Conservation (phyloP, 2,888 invertebrate species). For the Aporophyla nigra region DNA sequence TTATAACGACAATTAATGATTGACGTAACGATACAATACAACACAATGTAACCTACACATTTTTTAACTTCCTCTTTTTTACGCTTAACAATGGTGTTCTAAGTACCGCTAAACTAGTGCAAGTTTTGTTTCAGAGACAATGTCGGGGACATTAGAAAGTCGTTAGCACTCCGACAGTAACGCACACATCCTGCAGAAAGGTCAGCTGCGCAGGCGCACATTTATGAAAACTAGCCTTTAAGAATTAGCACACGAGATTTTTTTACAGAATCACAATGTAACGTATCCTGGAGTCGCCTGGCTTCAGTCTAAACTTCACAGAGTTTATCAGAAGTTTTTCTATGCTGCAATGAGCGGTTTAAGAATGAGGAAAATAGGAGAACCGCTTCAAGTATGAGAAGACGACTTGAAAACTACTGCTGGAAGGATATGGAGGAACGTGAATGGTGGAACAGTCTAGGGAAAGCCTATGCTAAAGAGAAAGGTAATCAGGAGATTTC, state of each 20-base stretch:
- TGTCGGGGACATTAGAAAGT: constrained; percentile 47
- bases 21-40: not conserved
- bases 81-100: not conserved
- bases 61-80: not conserved
- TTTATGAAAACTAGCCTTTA: constrained; percentile 10
- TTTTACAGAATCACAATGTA: too few species aligned
- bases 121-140: constrained; percentile 47
- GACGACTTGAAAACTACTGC: too few species aligned
- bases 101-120: constrained; percentile 32
- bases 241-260: not conserved
- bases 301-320: not conserved
- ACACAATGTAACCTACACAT: not conserved
- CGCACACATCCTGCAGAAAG: constrained; percentile 48
- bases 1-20: not conserved
- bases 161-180: constrained; percentile 43
- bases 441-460: too few species aligned
- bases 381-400: too few species aligned
- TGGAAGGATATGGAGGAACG: too few species aligned
- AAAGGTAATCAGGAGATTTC: too few species aligned
- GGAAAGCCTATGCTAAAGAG: too few species aligned
- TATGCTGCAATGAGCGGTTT: not conserved
- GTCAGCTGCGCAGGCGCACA: constrained; percentile 36
- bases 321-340: too few species aligned
- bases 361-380: not conserved
- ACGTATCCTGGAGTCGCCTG: not conserved